Evolutionary conservation across 1,140 invertebrate species (phyloP).

Genomic region (Panagrolaimus sp.): DNA sequence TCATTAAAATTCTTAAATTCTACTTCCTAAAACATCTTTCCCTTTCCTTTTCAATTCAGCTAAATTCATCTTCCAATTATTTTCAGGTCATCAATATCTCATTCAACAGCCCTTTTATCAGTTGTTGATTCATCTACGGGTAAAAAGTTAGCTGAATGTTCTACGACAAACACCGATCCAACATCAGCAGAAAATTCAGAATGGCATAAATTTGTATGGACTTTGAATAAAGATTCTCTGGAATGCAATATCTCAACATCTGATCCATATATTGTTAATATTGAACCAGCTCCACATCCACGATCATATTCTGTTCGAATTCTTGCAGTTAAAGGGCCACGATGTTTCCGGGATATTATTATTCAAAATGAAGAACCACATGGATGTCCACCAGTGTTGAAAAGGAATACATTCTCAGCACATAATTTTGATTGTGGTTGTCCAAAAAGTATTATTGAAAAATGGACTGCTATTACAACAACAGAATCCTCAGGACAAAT

Average conservation of each 20-base stretch:
- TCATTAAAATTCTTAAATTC: no score
- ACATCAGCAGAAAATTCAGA: not conserved
- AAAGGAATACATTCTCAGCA: slow-evolving; percentile 28
- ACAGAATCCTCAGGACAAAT: not conserved
- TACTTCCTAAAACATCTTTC: no score
- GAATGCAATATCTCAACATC: not conserved
- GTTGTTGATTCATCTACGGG: slow-evolving; percentile 40
- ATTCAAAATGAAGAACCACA: slow-evolving; percentile 34
- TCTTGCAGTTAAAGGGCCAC: slow-evolving; percentile 25
- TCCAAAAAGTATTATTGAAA: slow-evolving; percentile 19
- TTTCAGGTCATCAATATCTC: slow-evolving; percentile 7
- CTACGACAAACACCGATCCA: no score
- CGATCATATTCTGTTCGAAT: slow-evolving; percentile 10
- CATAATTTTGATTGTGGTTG: slow-evolving; percentile 34
- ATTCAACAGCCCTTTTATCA: slow-evolving; percentile 23
- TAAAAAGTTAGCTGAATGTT: slow-evolving; percentile 32
- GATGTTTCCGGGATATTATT: slow-evolving; percentile 30
- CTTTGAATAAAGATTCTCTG: slow-evolving; percentile 4
- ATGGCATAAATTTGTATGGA: slow-evolving; percentile 16
- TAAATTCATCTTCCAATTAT: no score
- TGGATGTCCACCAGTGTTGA: slow-evolving; percentile 36
- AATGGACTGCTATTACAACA: not conserved
- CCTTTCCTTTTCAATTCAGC: no score
- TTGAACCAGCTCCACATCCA: slow-evolving; percentile 17
- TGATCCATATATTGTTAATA: slow-evolving; percentile 15